Evolutionary conservation across 2,113 vertebrate species (phyloP).

Genomic region (Ibidorhyncha struthersii): DNA sequence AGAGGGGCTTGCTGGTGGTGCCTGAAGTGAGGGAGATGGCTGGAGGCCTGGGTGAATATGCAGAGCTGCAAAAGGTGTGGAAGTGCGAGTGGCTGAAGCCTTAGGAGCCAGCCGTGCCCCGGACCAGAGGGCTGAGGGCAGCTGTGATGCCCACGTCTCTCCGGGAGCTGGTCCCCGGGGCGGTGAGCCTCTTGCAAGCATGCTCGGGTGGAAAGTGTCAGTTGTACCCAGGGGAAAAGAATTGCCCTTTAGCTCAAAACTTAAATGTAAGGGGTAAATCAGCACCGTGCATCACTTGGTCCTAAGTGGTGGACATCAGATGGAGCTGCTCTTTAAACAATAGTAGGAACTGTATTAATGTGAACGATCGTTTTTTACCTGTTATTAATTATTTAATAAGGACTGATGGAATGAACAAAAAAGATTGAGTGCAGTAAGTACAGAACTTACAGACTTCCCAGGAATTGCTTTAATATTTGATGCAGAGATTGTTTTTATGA

Average conservation of each 20-base stretch:
- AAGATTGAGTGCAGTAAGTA: neutral
- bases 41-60: neutral
- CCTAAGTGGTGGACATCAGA: neutral
- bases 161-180: accelerated
- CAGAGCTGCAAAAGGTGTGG: neutral
- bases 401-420: neutral
- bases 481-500: neutral
- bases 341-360: neutral
- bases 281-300: neutral
- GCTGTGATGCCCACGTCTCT: accelerated
- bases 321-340: neutral
- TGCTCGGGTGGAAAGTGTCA: accelerated
- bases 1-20: neutral
- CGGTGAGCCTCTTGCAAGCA: neutral
- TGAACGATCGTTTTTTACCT: neutral
- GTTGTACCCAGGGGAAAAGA: neutral
- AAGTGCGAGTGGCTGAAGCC: neutral
- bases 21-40: neutral
- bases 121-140: neutral
- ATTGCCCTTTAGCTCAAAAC: neutral
- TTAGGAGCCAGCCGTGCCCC: neutral
- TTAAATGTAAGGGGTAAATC: neutral
- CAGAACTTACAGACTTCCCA: neutral
- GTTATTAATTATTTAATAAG: conserved; percentile 12
- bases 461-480: conserved; percentile 35